Evolutionary conservation across 2,113 vertebrate genomes (phyloP), one percentile per base, ranked within the genome.

Genomic region (Bufo gargarizans): DNA sequence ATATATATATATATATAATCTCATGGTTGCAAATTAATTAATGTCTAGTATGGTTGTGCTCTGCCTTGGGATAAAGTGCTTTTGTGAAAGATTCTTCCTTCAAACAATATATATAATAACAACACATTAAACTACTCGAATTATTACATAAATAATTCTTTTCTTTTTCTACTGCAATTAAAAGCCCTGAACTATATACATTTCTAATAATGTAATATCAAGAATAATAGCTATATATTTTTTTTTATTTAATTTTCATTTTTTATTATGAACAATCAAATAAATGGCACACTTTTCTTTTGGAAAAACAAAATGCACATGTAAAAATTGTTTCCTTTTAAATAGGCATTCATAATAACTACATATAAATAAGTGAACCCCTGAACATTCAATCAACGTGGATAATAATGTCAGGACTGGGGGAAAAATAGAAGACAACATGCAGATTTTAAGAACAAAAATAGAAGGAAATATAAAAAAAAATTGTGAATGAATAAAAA

Each of bases 291-390:
- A 99, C 97, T 96, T 92, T 97, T 99, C 97, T 97, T 98, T 61
- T 61, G 43, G 45, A 88, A 99, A 61, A 99, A 99, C 97, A 98
- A 99, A 99, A 97, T 97, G 97, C 96, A 99, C 98, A 99, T 97
- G 97, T 99, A 99, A 98, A 99, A 98, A 98, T 97, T 98, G 97
- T 97, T 95, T 97, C 97, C 94, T 97, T 97, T 99, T 99, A 99
- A 99, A 99, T 99, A 99, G 97, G 98, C 98, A 99, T 99, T 96
- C 98, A 97, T 98, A 94, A 94, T 96, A 97, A 96, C 96, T 96
- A 98, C 97, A 96, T 99, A 99, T 99, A 99, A 99, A 99, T 99
- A 98, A 97, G 94, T 96, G 95, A 95, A 95, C 96, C 94, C 96
- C 95, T 93, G 96, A 97, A 99, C 97, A 96, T 96, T 50, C 97